Percentiles rank a stretch among this genome's conserved stretches.
phyloP scores from a whole-genome alignment of 2,113 vertebrate species.

The Hiodon alosoides region DNA sequence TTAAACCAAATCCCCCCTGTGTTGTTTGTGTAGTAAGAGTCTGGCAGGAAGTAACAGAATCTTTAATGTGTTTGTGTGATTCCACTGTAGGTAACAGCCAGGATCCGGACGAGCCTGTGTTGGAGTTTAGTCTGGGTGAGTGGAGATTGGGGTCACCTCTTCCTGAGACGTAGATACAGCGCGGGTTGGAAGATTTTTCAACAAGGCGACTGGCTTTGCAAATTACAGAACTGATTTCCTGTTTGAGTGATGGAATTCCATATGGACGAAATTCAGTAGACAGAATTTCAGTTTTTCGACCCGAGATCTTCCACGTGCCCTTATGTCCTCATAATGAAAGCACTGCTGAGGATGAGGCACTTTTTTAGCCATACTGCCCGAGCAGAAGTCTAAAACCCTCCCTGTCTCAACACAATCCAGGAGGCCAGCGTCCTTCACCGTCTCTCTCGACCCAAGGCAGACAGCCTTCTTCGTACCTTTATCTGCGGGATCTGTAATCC shows the following conservation, averaged over 20 bases:
- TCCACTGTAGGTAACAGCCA: constrained; percentile 78
- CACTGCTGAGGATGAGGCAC: no score
- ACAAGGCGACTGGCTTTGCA: constrained; percentile 14
- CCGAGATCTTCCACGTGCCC: no score
- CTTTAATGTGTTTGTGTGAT: constrained; percentile 20
- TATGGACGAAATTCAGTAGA: no score
- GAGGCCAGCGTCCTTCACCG: neutral
- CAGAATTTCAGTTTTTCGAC: no score
- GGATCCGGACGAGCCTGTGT: constrained; percentile 93
- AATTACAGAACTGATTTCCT: neutral
- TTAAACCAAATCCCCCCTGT: no score
- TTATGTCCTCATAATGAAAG: no score
- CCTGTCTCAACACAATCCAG: no score
- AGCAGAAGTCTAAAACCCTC: neutral
- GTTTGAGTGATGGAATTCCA: no score
- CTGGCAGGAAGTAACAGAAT: neutral
- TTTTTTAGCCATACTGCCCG: neutral
- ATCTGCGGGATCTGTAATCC: neutral
- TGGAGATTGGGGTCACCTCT: constrained; percentile 16
- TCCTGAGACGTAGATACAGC: neutral
- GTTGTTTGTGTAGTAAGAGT: no score
- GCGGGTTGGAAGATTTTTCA: constrained; percentile 28
- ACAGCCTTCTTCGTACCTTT: neutral
- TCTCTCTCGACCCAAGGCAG: neutral
- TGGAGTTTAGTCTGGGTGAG: constrained; percentile 97